Conservation (phyloP, 2,888 invertebrate species). For the Abrostola triplasia region DNA sequence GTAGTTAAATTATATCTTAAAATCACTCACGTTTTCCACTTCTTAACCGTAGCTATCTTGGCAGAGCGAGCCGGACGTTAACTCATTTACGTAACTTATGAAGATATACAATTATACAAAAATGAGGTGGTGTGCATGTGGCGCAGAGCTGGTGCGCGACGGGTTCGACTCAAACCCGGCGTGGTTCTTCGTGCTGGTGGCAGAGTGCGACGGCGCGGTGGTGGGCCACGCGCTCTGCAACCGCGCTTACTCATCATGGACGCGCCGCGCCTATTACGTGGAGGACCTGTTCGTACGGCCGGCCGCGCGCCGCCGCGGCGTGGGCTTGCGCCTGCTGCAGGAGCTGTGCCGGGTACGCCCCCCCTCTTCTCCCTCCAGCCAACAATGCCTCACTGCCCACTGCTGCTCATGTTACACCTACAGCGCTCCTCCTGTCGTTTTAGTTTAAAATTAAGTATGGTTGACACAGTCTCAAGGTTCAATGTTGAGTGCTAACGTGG, state of each 20-base stretch:
- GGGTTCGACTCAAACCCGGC: conserved; percentile 90
- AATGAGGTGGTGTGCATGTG: not conserved
- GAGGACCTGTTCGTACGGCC: conserved; percentile 95
- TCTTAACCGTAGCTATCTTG: no score
- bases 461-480: no score
- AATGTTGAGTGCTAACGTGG: not conserved
- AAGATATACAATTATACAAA: no score
- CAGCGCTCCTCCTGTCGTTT: no score
- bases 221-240: conserved; percentile 94
- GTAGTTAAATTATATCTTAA: no score
- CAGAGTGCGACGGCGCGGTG: conserved; percentile 81
- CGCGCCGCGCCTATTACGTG: conserved; percentile 93
- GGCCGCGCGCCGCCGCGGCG: conserved; percentile 88
- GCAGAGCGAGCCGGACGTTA: no score
- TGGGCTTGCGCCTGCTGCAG: conserved; percentile 90
- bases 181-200: conserved; percentile 90
- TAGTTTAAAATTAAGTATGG: no score
- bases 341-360: conserved; percentile 63
- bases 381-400: conserved; percentile 14
- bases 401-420: not conserved
- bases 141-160: conserved; percentile 89
- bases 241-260: conserved; percentile 95
- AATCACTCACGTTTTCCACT: no score
- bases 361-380: conserved; percentile 4
- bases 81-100: not conserved